Base-by-base conservation (phyloP, 2,113 vertebrate genomes). In the Oophaga pumilio region DNA sequence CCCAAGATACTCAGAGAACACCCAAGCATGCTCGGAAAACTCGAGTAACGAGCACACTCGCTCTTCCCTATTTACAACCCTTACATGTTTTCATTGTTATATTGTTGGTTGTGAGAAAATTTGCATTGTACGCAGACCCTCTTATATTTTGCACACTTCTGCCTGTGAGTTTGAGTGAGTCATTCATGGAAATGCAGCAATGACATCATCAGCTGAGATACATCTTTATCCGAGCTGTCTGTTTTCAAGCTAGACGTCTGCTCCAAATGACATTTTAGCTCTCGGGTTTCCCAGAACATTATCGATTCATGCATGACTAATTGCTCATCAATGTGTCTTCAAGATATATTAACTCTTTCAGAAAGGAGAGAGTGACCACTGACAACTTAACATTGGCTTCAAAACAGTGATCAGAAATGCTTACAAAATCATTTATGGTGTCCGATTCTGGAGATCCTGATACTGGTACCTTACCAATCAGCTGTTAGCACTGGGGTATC, bases 261-360 rank as follows among this genome's bases (percentile, higher is more conserved):
- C 71, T 73, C 7, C 28, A 73, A 43, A 3, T 73, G 28, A 73
- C 28, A 73, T 73, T 73, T 73, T 33, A 73, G 71, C 71, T 74
- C 33, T 74, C 43, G 33, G 71, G 71, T 50, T 74, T 74, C 43
- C 71, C 71, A 74, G 71, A 74, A 74, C 49, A 33, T 74, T 50
- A 74, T 74, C 50, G 71, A 74, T 50, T 74, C 43, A 74, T 74
- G 71, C 43, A 74, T 74, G 71, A 74, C 33, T 74, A 74, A 74
- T 22, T 10, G 71, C 14, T 71, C 68, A 33, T 71, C 69, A 73
- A 73, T 73, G 33, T 22, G 43, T 9, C 18, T 33, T 50, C 17
- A 74, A 74, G 71, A 74, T 74, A 50, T 74, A 50, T 73, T 66
- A 71, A 71, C 26, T 17, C 13, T 17, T 28, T 33, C 26, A 20